Conservation (phyloP, 2,797 vertebrate species). For the Takifugu rubripes region DNA sequence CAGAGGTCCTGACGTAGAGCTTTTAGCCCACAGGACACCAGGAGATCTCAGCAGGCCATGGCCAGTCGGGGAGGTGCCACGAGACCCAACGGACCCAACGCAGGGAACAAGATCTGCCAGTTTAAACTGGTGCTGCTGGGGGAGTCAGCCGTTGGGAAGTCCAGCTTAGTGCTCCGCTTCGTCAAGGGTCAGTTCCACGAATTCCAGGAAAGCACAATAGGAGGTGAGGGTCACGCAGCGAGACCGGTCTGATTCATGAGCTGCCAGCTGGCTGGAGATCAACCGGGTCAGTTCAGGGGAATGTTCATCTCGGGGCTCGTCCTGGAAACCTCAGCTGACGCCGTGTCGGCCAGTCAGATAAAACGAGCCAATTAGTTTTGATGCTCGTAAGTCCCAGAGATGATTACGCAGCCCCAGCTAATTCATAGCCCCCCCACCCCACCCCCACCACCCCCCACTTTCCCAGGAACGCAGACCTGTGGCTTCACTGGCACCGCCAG, state of each 20-base stretch:
- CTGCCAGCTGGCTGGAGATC: slow-evolving; percentile 5
- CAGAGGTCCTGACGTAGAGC: slow-evolving; percentile 56
- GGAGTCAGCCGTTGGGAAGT: slow-evolving; percentile 97
- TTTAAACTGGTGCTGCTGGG: slow-evolving; percentile 98
- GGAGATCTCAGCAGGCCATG: slow-evolving; percentile 85
- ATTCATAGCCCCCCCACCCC: too few relatives aligned
- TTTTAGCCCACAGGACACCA: slow-evolving; percentile 72
- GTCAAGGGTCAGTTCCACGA: slow-evolving; percentile 99
- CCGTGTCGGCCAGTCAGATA: too few relatives aligned
- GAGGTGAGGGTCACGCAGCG: slow-evolving; percentile 80
- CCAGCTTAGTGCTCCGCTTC: slow-evolving; percentile 97
- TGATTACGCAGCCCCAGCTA: too few relatives aligned
- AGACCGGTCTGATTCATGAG: neutral
- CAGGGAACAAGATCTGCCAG: slow-evolving; percentile 98
- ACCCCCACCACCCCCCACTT: too few relatives aligned
- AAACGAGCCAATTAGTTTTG: too few relatives aligned
- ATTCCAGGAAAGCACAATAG: slow-evolving; percentile 99
- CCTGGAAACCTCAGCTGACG: too few relatives aligned
- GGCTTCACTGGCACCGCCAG: too few relatives aligned
- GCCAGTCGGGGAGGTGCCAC: slow-evolving; percentile 93
- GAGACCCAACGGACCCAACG: slow-evolving; percentile 94
- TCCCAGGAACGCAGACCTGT: too few relatives aligned
- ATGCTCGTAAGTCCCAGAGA: too few relatives aligned
- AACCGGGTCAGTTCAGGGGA: neutral
- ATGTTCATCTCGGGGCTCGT: too few relatives aligned